A percentile compares a stretch with the other conserved stretches of the same genome.
Conservation (phyloP, 2,888 invertebrate species). For the Deladenus siricidicola region DNA sequence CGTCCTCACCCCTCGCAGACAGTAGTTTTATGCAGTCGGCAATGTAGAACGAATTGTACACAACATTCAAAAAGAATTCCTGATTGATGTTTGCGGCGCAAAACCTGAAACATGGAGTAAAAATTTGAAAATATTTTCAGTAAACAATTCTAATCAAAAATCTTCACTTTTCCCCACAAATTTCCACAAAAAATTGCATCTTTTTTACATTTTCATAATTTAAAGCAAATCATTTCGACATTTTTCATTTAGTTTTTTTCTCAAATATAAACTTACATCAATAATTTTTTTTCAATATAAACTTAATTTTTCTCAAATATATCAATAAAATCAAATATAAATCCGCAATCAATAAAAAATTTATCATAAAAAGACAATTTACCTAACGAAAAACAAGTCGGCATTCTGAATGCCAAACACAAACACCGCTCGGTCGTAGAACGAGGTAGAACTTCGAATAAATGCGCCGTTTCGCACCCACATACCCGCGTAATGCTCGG, state of each 20-base stretch:
- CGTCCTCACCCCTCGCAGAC: no score
- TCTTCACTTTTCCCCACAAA: no score
- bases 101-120: slow-evolving; percentile 18
- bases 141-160: not conserved
- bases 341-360: no score
- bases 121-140: not conserved
- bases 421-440: slow-evolving; percentile 39
- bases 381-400: slow-evolving; percentile 38
- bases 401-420: slow-evolving; percentile 32
- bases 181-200: no score
- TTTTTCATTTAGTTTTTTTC: no score
- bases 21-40: slow-evolving; percentile 29
- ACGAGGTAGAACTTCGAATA: slow-evolving; percentile 25
- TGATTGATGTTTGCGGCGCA: slow-evolving; percentile 34
- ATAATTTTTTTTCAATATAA: no score
- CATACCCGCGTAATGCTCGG: slow-evolving; percentile 39
- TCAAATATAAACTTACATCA: no score
- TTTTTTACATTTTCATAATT: no score
- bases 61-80: slow-evolving; percentile 23
- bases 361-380: not conserved
- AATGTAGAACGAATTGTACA: slow-evolving; percentile 31
- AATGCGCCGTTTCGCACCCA: slow-evolving; percentile 42
- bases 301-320: not conserved
- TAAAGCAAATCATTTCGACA: no score
- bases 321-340: not conserved